Evolutionary conservation across 2,113 vertebrate species (phyloP).

Genomic region (Spermophilus dauricus): DNA sequence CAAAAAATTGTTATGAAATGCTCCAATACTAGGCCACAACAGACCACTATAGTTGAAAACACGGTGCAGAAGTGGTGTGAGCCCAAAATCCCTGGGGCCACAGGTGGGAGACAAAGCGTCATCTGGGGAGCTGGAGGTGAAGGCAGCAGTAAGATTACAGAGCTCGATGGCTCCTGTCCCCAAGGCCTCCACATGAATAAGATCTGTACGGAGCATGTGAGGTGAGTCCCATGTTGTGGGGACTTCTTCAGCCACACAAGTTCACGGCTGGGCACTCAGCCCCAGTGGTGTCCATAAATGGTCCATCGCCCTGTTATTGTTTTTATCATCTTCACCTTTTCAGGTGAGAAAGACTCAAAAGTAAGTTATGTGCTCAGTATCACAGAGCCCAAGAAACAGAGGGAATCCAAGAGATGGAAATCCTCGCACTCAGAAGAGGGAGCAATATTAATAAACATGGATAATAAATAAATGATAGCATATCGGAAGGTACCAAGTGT

Average conservation of each 20-base stretch:
- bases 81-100: neutral
- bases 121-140: neutral
- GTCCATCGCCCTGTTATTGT: neutral
- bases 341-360: neutral
- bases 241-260: conserved; percentile 15
- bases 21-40: neutral
- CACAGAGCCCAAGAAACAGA: neutral
- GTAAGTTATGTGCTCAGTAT: neutral
- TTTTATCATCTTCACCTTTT: neutral
- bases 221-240: neutral
- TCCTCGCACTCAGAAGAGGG: no score
- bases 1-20: neutral
- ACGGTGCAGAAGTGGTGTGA: neutral
- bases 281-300: neutral
- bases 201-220: neutral
- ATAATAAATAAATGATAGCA: conserved; percentile 12
- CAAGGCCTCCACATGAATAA: no score
- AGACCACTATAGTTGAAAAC: neutral
- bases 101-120: neutral
- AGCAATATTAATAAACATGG: neutral
- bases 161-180: no score
- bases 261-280: neutral
- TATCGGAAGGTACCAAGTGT: neutral
- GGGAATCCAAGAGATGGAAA: neutral
- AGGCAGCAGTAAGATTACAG: neutral